Conservation (phyloP, 2,113 vertebrate genomes). For the Aptenodytes patagonicus region DNA sequence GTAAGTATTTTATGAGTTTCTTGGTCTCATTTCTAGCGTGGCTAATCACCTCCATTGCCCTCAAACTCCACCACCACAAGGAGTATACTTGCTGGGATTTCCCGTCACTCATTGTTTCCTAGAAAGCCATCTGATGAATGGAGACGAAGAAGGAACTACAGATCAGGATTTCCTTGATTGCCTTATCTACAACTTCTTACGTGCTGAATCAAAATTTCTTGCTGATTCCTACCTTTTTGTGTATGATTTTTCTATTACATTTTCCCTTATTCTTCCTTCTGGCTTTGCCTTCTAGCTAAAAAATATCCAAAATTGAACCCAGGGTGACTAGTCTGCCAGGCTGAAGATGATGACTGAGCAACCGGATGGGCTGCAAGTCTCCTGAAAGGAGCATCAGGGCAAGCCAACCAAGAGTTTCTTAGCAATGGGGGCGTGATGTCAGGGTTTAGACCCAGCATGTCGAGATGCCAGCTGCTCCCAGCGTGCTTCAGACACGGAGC, state of each 20-base stretch:
- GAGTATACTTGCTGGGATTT: background rate
- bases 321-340: background rate
- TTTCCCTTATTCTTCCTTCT: background rate
- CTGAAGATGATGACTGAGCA: background rate
- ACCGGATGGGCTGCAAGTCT: background rate
- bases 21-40: background rate
- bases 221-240: background rate
- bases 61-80: background rate
- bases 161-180: background rate
- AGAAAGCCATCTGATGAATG: background rate
- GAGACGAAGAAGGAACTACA: background rate
- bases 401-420: background rate
- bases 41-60: background rate
- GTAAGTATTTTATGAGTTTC: background rate
- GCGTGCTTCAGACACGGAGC: rapidly evolving
- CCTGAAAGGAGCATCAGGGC: background rate
- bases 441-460: background rate
- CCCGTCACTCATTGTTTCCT: background rate
- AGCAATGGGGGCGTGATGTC: rapidly evolving
- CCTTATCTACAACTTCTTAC: background rate
- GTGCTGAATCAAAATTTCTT: background rate
- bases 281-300: background rate
- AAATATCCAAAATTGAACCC: background rate
- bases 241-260: background rate
- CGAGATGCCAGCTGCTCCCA: background rate